Conservation (phyloP, 37 sponge, comb jelly and placozoan species). For the Petrosia ficiformis region DNA sequence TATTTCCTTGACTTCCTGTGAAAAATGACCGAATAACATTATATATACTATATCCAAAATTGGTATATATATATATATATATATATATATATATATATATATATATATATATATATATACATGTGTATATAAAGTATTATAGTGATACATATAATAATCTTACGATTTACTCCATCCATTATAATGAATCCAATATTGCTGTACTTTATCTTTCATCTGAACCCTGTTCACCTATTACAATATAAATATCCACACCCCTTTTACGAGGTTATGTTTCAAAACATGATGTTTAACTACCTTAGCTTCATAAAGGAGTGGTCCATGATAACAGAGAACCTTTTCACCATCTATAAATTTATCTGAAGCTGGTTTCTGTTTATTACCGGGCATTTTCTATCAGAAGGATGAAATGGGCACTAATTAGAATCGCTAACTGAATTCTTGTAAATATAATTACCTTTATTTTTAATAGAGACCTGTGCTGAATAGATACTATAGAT, state of each 20-base stretch:
- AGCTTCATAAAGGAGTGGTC: constrained; percentile 90
- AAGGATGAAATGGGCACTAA: no score
- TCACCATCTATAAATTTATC: constrained; percentile 86
- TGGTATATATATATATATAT: no score
- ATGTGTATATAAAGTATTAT: background rate
- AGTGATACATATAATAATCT: background rate
- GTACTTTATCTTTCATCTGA: constrained; percentile 70
- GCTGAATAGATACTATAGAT: no score
- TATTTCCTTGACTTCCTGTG: no score
- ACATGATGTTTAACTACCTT: constrained; percentile 35
- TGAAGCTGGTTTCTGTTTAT: constrained; percentile 10
- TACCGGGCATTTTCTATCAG: background rate
- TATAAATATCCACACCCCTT: background rate
- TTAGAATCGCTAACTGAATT: no score
- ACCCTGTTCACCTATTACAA: constrained; percentile 45
- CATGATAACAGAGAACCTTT: constrained; percentile 92
- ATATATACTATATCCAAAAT: no score
- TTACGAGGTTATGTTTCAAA: background rate
- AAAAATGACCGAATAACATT: no score
- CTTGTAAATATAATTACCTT: no score
- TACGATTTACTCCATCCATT: constrained; percentile 94
- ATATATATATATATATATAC: no score
- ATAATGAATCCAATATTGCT: constrained; percentile 78
- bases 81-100: no score
- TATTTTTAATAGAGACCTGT: no score